phyloP scores from a whole-genome alignment of 2,797 vertebrate genomes.

The Malurus splendens region DNA sequence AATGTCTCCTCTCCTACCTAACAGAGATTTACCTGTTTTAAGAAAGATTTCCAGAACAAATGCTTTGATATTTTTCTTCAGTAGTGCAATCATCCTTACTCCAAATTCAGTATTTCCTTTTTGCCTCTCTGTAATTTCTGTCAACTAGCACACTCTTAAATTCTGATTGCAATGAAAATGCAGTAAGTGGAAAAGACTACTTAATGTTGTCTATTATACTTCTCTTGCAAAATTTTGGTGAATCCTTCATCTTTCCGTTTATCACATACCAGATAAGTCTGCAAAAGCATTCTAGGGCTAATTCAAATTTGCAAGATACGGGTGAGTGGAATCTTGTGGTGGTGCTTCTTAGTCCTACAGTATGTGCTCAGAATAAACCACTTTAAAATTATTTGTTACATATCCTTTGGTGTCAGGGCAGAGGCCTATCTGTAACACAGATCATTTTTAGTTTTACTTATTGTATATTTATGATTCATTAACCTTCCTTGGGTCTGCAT shows the following conservation, averaged over 20 bases:
- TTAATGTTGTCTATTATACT: neutral
- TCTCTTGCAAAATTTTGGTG: neutral
- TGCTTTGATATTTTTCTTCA: neutral
- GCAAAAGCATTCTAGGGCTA: neutral
- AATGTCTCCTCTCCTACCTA: neutral
- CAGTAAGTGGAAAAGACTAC: neutral
- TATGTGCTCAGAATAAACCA: neutral
- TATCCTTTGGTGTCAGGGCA: neutral
- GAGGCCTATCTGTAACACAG: neutral
- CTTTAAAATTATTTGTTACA: neutral
- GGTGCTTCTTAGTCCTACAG: neutral
- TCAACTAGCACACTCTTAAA: neutral
- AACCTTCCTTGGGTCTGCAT: neutral
- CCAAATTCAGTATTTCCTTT: neutral
- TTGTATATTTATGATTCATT: neutral
- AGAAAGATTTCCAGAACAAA: neutral
- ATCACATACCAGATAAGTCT: neutral
- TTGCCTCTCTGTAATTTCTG: neutral
- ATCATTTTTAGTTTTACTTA: neutral
- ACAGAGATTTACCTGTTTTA: neutral
- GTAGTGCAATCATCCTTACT: neutral
- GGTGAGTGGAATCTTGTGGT: neutral
- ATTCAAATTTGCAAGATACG: neutral
- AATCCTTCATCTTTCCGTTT: neutral
- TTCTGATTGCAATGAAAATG: neutral